Conservation (phyloP, 2,888 invertebrate species). For the Tenodera sinensis region DNA sequence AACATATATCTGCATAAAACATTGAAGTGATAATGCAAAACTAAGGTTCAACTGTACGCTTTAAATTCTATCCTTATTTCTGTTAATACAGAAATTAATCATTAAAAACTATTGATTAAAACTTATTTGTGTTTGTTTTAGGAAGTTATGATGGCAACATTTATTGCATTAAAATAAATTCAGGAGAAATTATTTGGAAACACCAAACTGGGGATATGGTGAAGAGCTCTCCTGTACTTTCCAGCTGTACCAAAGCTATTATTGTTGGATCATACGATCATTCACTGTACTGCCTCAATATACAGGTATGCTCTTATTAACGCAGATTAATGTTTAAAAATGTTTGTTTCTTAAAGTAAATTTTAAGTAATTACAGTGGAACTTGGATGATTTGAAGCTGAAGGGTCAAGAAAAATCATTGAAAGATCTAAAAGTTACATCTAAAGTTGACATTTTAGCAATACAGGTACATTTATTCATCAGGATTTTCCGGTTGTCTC, state of each 20-base stretch:
- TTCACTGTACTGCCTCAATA: conserved; percentile 56
- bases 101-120: not conserved
- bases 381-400: too few species aligned
- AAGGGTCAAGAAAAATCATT: too few species aligned
- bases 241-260: conserved; percentile 45
- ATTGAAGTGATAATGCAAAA: too few species aligned
- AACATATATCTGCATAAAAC: too few species aligned
- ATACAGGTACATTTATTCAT: too few species aligned
- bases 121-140: conserved; percentile 35
- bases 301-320: conserved; percentile 46
- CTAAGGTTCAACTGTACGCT: too few species aligned
- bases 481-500: too few species aligned
- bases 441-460: too few species aligned
- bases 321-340: not conserved
- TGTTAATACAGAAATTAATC: not conserved
- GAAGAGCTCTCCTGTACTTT: conserved; percentile 58
- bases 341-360: too few species aligned
- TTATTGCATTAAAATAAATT: conserved; percentile 58
- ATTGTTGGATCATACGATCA: conserved; percentile 73
- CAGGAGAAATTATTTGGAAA: conserved; percentile 58
- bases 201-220: conserved; percentile 59
- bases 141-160: conserved; percentile 71
- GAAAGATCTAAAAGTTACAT: too few species aligned
- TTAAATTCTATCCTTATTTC: not conserved
- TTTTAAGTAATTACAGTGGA: too few species aligned